Evolutionary conservation across 2,797 vertebrate species (phyloP).

Genomic region (Tenualosa thibaudeaui): DNA sequence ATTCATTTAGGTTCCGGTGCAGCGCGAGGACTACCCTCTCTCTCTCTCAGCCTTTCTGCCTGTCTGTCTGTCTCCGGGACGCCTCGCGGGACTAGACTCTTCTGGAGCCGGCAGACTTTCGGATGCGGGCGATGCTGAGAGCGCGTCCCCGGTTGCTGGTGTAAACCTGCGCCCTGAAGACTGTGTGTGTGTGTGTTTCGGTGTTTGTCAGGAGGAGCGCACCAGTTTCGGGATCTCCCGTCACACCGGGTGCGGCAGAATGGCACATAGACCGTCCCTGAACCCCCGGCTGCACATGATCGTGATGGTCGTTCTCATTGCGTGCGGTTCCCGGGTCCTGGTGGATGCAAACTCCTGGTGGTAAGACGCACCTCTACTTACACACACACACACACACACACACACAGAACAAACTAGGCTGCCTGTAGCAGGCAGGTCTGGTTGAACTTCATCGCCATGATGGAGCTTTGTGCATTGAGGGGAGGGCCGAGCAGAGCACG

Average conservation of each 20-base stretch:
- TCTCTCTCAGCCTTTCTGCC: not conserved
- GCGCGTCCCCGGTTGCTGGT: not conserved
- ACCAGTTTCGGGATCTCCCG: slow-evolving; percentile 60
- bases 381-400: not conserved
- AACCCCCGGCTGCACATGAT: slow-evolving; percentile 77
- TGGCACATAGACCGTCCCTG: slow-evolving; percentile 70
- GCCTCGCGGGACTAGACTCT: not conserved
- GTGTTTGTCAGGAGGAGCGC: slow-evolving; percentile 57
- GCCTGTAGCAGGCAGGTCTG: not conserved
- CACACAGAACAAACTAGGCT: not conserved
- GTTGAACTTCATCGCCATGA: not conserved
- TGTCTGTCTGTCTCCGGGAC: not conserved
- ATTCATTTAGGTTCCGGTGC: not conserved
- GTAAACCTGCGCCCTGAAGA: not conserved
- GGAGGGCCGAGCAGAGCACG: slow-evolving; percentile 37
- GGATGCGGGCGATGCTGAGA: not conserved
- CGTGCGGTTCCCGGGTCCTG: slow-evolving; percentile 80
- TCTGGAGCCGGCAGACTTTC: too few species aligned
- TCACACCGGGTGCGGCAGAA: slow-evolving; percentile 62
- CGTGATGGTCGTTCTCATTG: slow-evolving; percentile 77
- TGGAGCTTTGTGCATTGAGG: not conserved
- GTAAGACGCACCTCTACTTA: slow-evolving; percentile 69
- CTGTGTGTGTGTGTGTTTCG: not conserved
- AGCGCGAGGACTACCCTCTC: not conserved
- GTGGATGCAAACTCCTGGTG: slow-evolving; percentile 93